Base-by-base conservation (phyloP, 2,797 vertebrate genomes). In the Dallia pectoralis region DNA sequence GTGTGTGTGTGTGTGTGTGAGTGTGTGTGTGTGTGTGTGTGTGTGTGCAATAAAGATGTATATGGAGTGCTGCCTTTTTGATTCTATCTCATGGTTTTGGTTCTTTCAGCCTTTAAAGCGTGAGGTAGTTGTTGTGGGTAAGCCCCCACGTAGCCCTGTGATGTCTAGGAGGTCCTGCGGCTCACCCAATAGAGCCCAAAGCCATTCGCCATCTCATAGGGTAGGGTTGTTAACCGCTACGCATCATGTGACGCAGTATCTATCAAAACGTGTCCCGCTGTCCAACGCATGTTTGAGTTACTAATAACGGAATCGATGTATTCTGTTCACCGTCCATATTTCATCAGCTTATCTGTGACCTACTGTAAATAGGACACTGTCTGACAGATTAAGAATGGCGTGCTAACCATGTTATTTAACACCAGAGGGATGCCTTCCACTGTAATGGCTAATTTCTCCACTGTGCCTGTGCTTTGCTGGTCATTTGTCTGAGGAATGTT, bases 121-220 rank as follows among this genome's bases (percentile, higher is more conserved):
- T 73, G 91, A 94, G 74, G 53, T 89, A 72, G 88, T 87, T 90
- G 89, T 96, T 89, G 84, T 93, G 87, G 93, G 94, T 89, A 96
- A 95, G 85, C 95, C 95, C 83, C 95, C 95, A 70, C 95, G 94
- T 88, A 95, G 95, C 84, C 95, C 95, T 78, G 91, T 93, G 92
- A 90, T 93, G 93, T 89, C 90, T 85, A 91, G 88, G 91, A 93
- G 92, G 82, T 89, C 85, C 91, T 94, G 91, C 86, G 77, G 86
- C 82, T 94, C 93, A 0, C 91, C 95, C 74, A 83, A 92, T 91
- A 93, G 90, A 93, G 93, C 91, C 80, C 93, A 91, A 87, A 88
- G 85, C 89, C 69, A 80, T 86, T 87, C 91, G 71, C 73, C 85
- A 12, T 81, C 81, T 71, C 90, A 93, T 90, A 94, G 94, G 95